Base-by-base conservation (phyloP, 2,888 invertebrate species). In the Pseudanteris insignis region DNA sequence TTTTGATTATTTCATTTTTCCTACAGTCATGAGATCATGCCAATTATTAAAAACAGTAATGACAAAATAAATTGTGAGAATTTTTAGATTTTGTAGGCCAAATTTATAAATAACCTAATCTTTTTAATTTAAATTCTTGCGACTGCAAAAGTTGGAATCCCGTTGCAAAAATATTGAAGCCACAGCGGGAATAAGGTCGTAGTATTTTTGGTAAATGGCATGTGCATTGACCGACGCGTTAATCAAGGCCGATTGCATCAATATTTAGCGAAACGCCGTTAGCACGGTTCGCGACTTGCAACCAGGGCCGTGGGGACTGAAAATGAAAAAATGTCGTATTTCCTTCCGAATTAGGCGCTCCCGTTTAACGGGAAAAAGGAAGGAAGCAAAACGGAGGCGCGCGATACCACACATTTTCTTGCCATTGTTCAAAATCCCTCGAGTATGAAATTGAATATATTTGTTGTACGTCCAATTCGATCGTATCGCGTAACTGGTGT, bases 371-470 rank as follows among this genome's bases (percentile, higher is more conserved):
- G 21, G 21, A 50, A 50, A 57, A 53, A 54, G 33, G 48, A 43
- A 48, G n/a, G n/a, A n/a, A 47, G 46, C 37, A 32, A 10, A 48
- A 41, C 37, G 30, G 41, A 43, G 36, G 21, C 3, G 36, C 29
- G 36, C 40, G 41, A 48, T 33, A 36, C 29, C 33, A 21, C 55
- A 14, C 30, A 18, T 48, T 50, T 48, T n/a, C 37, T 14, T 13
- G 6, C 26, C 37, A 57, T 57, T 57, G 48, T 57, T 50, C 37
- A 21, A 2, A 18, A 18, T 9, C 57, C 15, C 24, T 50, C 26
- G 46, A 50, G 43, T 50, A 57, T 57, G 46, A 57, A 57, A 57
- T 57, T 57, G 43, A 48, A 48, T 57, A 28, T 44, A 48, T 57
- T 57, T 57, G 41, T 47, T 47, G 40, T 14, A 14, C 30, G n/a